phyloP scores from a whole-genome alignment of 2,888 invertebrate species.

The Busseola fusca region DNA sequence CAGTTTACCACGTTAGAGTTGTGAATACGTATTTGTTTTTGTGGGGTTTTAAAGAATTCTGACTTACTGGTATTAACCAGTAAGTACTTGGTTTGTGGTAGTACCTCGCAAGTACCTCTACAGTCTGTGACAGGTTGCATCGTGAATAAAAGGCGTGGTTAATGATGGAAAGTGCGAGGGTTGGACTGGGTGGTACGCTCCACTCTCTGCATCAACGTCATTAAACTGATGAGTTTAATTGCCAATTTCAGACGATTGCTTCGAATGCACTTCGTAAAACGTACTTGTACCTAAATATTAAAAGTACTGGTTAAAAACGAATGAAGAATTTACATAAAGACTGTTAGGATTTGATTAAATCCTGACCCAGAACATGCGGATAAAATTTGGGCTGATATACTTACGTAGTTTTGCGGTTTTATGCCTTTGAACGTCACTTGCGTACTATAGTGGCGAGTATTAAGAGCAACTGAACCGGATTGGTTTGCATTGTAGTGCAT shows the following conservation, averaged over 20 bases:
- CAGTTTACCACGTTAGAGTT: neutral
- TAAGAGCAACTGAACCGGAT: conserved; percentile 61
- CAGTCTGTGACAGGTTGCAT: neutral
- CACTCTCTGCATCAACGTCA: conserved; percentile 9
- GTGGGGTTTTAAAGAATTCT: conserved; percentile 1
- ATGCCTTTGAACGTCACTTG: conserved; percentile 33
- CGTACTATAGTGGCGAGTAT: conserved; percentile 53
- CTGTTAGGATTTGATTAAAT: conserved; percentile 10
- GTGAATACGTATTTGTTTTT: too few species aligned
- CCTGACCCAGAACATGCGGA: conserved; percentile 8
- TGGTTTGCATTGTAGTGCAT: conserved; percentile 60
- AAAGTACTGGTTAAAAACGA: neutral
- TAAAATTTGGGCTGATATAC: conserved; percentile 5
- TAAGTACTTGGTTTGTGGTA: too few species aligned
- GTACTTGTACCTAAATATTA: neutral
- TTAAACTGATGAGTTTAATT: neutral
- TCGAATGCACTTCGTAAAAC: conserved; percentile 12
- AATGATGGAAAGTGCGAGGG: conserved; percentile 19
- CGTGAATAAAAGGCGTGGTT: neutral
- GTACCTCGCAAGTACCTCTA: neutral
- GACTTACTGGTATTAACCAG: neutral
- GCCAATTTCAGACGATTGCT: neutral
- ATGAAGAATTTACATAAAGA: neutral
- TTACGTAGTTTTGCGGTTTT: neutral
- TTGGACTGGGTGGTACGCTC: conserved; percentile 1